phyloP scores from a whole-genome alignment of 2,113 vertebrate genomes.

The Gymnogyps californianus region DNA sequence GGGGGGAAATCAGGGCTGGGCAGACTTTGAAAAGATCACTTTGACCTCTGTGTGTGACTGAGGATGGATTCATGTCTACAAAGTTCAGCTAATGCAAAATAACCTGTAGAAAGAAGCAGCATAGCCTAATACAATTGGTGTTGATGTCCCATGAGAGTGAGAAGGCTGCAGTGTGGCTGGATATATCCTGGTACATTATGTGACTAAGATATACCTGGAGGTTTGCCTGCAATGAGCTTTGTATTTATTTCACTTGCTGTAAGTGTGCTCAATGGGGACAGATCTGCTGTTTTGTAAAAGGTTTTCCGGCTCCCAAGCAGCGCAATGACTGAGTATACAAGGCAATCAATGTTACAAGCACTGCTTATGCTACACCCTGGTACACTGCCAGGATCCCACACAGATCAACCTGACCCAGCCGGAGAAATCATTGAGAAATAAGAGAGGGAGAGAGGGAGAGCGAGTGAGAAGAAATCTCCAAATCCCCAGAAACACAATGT shows the following conservation, averaged over 20 bases:
- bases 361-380: constrained; percentile 42
- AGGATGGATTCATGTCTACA: neutral
- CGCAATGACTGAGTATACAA: neutral
- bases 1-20: neutral
- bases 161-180: neutral
- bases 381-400: constrained; percentile 55
- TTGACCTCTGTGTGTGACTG: neutral
- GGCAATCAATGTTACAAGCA: constrained; percentile 13
- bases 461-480: constrained; percentile 23
- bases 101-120: neutral
- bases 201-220: neutral
- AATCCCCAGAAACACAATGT: constrained; percentile 51
- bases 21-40: neutral
- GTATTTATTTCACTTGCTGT: neutral
- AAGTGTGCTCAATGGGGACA: neutral
- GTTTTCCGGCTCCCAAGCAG: constrained; percentile 13
- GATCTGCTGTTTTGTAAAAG: constrained; percentile 8
- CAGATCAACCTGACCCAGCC: constrained; percentile 59
- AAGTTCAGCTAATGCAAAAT: neutral
- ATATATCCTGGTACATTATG: neutral
- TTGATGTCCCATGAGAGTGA: neutral
- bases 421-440: constrained; percentile 53
- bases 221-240: neutral
- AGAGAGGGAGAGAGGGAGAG: neutral
- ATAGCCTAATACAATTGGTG: neutral